These are phyloP conservation scores for Halocynthia roretzi DNA, from an alignment of 23 tunicate species.

Conservation along the genomic window DNA sequence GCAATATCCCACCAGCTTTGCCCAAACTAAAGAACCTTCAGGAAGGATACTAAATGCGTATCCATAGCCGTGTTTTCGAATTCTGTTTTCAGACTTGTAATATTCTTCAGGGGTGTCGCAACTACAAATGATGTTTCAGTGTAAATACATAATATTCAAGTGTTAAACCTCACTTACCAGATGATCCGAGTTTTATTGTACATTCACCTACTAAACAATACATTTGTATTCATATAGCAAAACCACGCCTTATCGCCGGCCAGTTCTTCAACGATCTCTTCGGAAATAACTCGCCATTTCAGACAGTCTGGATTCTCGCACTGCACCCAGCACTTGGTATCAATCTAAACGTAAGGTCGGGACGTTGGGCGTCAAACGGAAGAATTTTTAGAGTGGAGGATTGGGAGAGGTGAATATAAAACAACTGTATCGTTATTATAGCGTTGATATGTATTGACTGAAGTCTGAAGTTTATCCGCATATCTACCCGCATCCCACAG, in stretches of 20 bases:
- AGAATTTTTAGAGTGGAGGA: background rate
- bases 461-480: too few relatives aligned
- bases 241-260: conserved; percentile 12
- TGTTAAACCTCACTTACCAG: background rate
- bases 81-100: background rate
- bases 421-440: too few relatives aligned
- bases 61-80: conserved; percentile 2
- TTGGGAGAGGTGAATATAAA: too few relatives aligned
- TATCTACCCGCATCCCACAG: too few relatives aligned
- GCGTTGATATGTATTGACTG: too few relatives aligned
- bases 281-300: conserved; percentile 11
- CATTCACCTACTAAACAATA: conserved; percentile 10
- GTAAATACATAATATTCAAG: background rate
- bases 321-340: conserved; percentile 14
- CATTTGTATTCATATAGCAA: conserved; percentile 20
- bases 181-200: background rate
- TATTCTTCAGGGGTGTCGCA: conserved; percentile 18
- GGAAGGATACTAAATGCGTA: conserved; percentile 15
- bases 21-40: conserved; percentile 28
- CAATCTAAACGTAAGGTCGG: conserved; percentile 5
- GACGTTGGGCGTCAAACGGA: background rate
- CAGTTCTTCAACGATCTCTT: background rate
- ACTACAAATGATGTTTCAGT: background rate
- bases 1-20: conserved; percentile 17
- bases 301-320: conserved; percentile 18